Evolutionary conservation across 1,140 invertebrate species (phyloP), one percentile per base, ranked within the genome.

Genomic region (Heliconius hermathena): DNA sequence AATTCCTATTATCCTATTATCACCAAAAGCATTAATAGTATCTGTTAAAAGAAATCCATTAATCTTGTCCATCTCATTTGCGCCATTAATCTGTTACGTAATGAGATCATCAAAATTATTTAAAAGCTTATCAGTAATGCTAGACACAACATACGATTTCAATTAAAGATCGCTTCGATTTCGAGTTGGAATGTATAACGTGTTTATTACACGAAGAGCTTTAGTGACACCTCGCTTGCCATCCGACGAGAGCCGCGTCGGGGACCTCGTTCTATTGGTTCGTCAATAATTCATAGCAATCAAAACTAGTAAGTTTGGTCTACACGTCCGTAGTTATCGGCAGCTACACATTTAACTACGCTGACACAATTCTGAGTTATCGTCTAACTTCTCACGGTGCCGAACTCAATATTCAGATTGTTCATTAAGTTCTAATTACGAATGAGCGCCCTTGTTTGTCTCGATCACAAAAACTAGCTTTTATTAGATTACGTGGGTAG

Each of bases 371-470:
- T 94, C 91, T 87, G 90, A 86, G 88, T 92, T 94, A 94, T 94
- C 93, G 85, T 84, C 80, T 70, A 87, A 90, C 90, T 93, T 94
- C 93, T 94, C 93, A 93, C 92, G 93, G 91, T 91, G 90, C 88
- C 87, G 85, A 86, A 89, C 91, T 92, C 88, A 90, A 94, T 94
- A 91, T 94, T 90, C 89, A 76, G 85, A 91, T 90, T 93, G 92
- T 93, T 94, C 93, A 94, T 94, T 94, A 94, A 90, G 89, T 91
- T 92, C 92, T 94, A 93, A 94, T 93, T 94, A 94, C 92, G 90
- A 91, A 91, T 94, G 93, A 88, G 84, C 90, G 90, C 92, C 88
- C 93, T 92, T 94, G 93, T 94, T 94, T 93, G 93, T 94, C 92
- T 91, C 89, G 89, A 88, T 90, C 91, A 89, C 88, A 84, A 89